Evolutionary conservation across 2,888 invertebrate species (phyloP), one percentile per base, ranked within the genome.

Genomic region (Temnothorax unifasciatus): DNA sequence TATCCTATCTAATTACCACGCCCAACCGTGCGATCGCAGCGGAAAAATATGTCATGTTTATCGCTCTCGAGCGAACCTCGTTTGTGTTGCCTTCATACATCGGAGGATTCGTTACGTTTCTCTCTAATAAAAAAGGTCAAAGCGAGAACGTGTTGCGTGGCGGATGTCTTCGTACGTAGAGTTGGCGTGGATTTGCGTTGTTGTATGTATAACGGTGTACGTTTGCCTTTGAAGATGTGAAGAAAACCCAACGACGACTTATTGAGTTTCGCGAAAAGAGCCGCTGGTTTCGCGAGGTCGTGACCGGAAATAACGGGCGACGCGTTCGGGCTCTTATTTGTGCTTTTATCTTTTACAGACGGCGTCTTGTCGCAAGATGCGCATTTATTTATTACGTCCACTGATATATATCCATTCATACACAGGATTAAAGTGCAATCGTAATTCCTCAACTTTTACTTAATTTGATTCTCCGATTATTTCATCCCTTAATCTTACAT

Each of bases 121-220:
- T 71, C 54, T 54, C 21, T 25, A 25, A 44, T 21, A 75, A 52
- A 38, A 38, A 38, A 47, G 47, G 63, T 54, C 63, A 50, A 71
- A 76, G 59, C 41, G 47, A 59, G 50, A 76, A 50, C 63, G 81
- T 74, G 50, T 79, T 68, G 68, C 50, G 73, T 74, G 63, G 68
- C 52, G 74, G 57, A 54, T 69, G 85, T 73, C 68, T 85, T 66
- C 83, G 66, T 85, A 85, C 64, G 50, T 79, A 79, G 84, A 85
- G 57, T 84, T 69, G 84, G 79, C 84, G 85, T 74, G 84, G 84
- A 77, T 84, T 85, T 84, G 84, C 54, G 74, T 84, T 84, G 34
- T 54, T 79, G n/a, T 69, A 77, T 79, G n/a, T 69, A 77, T 85
- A 73, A 85, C 47, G 61, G 59, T 50, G 63, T 64, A 82, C 83